A percentile compares a stretch with the other conserved stretches of the same genome.
These are phyloP conservation scores for Lasioglossum oenotherae DNA, from an alignment of 2,888 invertebrate species.

Conservation along the genomic window DNA sequence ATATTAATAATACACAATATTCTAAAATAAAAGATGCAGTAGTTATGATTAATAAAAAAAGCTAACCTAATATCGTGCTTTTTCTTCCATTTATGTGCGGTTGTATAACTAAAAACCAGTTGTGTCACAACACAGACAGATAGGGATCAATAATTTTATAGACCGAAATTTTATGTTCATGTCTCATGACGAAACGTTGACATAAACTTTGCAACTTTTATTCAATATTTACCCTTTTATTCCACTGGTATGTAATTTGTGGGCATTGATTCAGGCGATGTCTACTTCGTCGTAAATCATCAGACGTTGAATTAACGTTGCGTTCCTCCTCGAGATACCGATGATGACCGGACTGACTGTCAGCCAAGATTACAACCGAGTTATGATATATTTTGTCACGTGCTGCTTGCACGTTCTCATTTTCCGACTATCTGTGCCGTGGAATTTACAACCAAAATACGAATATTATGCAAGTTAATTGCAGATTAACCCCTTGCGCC, in stretches of 20 bases:
- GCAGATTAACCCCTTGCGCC: neutral
- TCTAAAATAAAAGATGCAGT: too few relatives aligned
- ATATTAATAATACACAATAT: too few relatives aligned
- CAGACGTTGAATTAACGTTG: slow-evolving; percentile 24
- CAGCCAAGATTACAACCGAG: slow-evolving; percentile 52
- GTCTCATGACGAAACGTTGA: neutral
- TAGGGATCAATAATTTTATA: too few relatives aligned
- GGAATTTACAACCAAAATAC: neutral
- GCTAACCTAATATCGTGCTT: too few relatives aligned
- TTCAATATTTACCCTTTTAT: slow-evolving; percentile 16
- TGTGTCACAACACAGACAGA: too few relatives aligned
- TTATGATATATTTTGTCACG: slow-evolving; percentile 42
- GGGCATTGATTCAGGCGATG: slow-evolving; percentile 11
- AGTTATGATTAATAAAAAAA: too few relatives aligned
- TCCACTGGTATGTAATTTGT: neutral
- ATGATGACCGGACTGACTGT: slow-evolving; percentile 9
- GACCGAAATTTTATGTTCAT: too few relatives aligned
- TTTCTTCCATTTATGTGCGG: neutral
- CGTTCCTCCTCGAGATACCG: slow-evolving; percentile 15
- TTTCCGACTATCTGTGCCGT: neutral
- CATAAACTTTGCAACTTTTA: neutral
- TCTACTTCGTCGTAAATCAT: slow-evolving; percentile 20
- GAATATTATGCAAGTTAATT: neutral
- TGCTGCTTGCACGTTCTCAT: slow-evolving; percentile 16
- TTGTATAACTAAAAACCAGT: neutral